Evolutionary conservation across 1,140 invertebrate genomes (phyloP), one percentile per base, ranked within the genome.

Genomic region (Camponotus pennsylvanicus): DNA sequence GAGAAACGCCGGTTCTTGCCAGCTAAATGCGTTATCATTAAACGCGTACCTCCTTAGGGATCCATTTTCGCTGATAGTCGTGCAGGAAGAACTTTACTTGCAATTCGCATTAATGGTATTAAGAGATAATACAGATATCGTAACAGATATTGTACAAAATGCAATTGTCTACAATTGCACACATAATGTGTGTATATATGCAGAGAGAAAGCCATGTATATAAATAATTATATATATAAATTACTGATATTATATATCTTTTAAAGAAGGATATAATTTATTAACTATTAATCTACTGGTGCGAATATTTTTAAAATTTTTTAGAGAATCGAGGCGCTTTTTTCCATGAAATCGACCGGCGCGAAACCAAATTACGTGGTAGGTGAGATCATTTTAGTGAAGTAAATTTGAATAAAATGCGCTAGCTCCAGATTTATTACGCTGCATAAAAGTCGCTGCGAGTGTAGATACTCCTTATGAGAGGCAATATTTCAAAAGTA

Each of bases 361-460:
- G 27, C 34, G 27, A 73, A 73, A 71, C 55, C 18, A 73, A 82
- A 73, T 82, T 82, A 73, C 40, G 67, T 34, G 55, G 67, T 82
- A 83, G 79, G 79, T 70, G 40, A 82, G 27, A 40, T 83, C 55
- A 75, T 83, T 83, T 75, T 83, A 8, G 40, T 52, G 49, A 52
- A 37, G 79, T 63, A 75, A 75, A 83, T 83, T 83, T 83, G 79
- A 83, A 83, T 83, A 83, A 83, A 83, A 83, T 83, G 67, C 69
- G 71, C 67, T 27, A 45, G 49, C 78, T 55, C 32, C 55, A 75
- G 79, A 83, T 83, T 83, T 83, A 83, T 83, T 75, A 63, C 79
- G 42, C 18, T 69, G 27, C 69, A 75, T 83, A 83, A 83, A 83
- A 83, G 79, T 75, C 79, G 40, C 69, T 45, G 55, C 45, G 79